Evolutionary conservation across 2,113 vertebrate genomes (phyloP).

Genomic region (Spermophilus dauricus): DNA sequence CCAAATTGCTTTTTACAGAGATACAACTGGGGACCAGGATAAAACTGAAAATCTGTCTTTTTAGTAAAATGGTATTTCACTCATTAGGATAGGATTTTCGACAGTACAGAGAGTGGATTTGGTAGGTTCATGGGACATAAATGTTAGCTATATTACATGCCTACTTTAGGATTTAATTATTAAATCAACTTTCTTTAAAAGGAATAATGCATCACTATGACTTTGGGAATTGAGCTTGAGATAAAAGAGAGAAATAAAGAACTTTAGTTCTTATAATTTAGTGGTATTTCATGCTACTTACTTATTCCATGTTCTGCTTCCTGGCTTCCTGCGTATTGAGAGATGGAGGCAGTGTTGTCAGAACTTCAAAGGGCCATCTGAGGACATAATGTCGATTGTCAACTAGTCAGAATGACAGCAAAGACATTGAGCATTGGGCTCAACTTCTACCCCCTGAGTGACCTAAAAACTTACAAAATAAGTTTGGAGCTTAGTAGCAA

Average conservation of each 20-base stretch:
- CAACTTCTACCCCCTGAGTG: neutral
- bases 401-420: conserved; percentile 56
- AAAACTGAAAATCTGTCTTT: conserved; percentile 35
- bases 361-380: conserved; percentile 34
- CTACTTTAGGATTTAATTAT: conserved; percentile 51
- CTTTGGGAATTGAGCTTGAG: conserved; percentile 34
- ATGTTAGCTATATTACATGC: conserved; percentile 16
- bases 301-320: conserved; percentile 74
- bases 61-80: conserved; percentile 30
- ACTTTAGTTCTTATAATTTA: conserved; percentile 25
- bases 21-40: neutral
- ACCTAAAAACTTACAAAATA: neutral
- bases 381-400: neutral
- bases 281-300: conserved; percentile 61
- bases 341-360: conserved; percentile 17
- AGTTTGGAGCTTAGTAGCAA: neutral
- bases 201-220: neutral
- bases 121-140: neutral
- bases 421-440: neutral
- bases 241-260: conserved; percentile 61
- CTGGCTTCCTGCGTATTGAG: conserved; percentile 54
- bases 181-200: conserved; percentile 60
- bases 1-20: conserved; percentile 42
- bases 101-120: neutral
- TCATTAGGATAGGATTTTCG: neutral